Conservation (phyloP, 92 coral and sea anemone species). For the Pocillopora grandis region DNA sequence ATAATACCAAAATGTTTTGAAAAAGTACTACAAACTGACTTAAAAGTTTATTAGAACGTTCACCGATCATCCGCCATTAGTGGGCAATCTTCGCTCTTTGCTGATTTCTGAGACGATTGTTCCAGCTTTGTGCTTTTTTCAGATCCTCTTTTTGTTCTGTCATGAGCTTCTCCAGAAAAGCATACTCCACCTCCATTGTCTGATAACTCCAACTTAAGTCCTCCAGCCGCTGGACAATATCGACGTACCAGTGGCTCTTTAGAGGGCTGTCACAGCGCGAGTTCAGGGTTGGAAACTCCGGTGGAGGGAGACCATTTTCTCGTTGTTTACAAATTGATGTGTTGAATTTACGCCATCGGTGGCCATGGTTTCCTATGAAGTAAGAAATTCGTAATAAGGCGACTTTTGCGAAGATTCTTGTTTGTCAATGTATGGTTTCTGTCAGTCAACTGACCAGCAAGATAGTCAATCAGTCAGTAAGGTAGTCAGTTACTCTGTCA, state of each 20-base stretch:
- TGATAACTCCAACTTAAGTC: conserved; percentile 75
- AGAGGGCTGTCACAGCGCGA: conserved; percentile 16
- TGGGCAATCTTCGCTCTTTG: neutral
- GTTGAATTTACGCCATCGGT: neutral
- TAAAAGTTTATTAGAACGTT: neutral
- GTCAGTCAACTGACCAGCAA: too few relatives aligned
- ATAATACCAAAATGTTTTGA: too few relatives aligned
- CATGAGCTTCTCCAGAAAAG: conserved; percentile 66
- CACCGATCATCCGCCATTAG: neutral
- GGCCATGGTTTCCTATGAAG: neutral
- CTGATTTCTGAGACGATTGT: conserved; percentile 32
- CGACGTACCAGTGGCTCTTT: conserved; percentile 77
- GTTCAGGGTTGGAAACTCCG: neutral
- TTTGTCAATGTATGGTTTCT: too few relatives aligned
- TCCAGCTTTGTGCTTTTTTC: conserved; percentile 47
- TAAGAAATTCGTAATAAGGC: neutral
- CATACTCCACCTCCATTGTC: conserved; percentile 62
- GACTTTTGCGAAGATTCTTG: neutral
- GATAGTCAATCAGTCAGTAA: too few relatives aligned
- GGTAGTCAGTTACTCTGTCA: too few relatives aligned
- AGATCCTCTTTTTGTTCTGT: conserved; percentile 61
- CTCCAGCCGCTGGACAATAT: conserved; percentile 71
- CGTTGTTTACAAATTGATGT: neutral
- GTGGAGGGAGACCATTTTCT: neutral
- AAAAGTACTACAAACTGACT: too few relatives aligned